phyloP scores from a whole-genome alignment of 2,113 vertebrate genomes.

The Cynopterus brachyotis region DNA sequence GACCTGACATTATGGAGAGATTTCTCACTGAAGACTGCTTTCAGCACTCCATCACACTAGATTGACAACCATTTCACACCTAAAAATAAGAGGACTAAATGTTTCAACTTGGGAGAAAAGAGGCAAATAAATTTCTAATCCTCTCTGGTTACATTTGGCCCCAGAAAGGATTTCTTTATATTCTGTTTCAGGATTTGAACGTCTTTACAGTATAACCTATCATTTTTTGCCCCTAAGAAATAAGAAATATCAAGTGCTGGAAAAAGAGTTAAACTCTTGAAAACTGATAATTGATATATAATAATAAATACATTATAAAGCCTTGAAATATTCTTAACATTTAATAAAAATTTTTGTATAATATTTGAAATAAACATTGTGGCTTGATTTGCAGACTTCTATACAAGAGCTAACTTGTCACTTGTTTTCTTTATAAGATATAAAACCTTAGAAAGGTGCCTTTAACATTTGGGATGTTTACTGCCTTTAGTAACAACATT shows the following conservation, averaged over 20 bases:
- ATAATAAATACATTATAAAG: not conserved
- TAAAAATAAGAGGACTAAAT: constrained; percentile 28
- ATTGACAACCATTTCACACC: constrained; percentile 63
- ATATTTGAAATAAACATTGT: not conserved
- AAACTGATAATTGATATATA: not conserved
- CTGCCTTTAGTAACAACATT: not conserved
- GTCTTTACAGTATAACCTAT: not conserved
- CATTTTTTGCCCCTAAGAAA: not conserved
- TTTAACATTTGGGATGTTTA: not conserved
- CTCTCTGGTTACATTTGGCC: not conserved
- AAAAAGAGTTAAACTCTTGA: not conserved
- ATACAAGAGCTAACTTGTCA: not conserved
- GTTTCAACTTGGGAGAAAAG: constrained; percentile 46
- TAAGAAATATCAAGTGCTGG: not conserved
- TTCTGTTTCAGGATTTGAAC: not conserved
- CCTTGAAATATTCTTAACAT: not conserved
- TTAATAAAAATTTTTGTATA: not conserved
- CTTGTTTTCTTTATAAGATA: not conserved
- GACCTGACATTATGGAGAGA: not conserved
- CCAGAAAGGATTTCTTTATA: not conserved
- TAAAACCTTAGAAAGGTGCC: not conserved
- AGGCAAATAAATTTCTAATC: constrained; percentile 36
- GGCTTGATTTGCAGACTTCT: not conserved
- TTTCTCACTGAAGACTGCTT: constrained; percentile 11
- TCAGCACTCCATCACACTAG: constrained; percentile 20